These are phyloP conservation scores for Dryocosmus kuriphilus DNA, from an alignment of 2,888 invertebrate genomes.

Conservation along the genomic window DNA sequence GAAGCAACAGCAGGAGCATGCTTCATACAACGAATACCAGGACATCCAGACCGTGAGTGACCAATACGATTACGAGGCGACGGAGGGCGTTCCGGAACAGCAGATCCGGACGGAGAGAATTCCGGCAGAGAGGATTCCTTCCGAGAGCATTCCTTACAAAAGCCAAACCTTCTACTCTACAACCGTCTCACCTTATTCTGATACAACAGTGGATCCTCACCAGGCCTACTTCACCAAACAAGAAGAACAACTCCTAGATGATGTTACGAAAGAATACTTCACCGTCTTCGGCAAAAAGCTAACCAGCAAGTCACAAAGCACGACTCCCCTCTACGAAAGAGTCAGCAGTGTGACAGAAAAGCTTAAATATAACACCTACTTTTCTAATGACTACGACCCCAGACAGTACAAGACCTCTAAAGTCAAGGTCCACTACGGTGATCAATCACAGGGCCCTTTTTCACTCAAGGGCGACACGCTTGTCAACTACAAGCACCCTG, in stretches of 20 bases:
- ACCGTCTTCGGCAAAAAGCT: conserved; percentile 87
- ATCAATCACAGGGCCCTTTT: conserved; percentile 75
- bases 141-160: conserved; percentile 49
- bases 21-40: conserved; percentile 66
- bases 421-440: conserved; percentile 80
- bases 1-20: conserved; percentile 55
- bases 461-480: conserved; percentile 84
- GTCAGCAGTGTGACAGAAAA: conserved; percentile 68
- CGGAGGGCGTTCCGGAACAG: conserved; percentile 49
- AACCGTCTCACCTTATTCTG: conserved; percentile 72
- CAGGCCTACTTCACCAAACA: conserved; percentile 85
- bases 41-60: conserved; percentile 58
- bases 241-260: conserved; percentile 83
- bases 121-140: conserved; percentile 16
- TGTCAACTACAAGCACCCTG: conserved; percentile 85
- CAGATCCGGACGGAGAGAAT: conserved; percentile 44
- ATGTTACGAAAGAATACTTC: conserved; percentile 87
- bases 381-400: conserved; percentile 61
- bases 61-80: conserved; percentile 61
- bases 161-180: conserved; percentile 60
- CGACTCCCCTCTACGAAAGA: conserved; percentile 72
- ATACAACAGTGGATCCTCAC: conserved; percentile 81
- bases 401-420: conserved; percentile 70
- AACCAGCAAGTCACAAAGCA: conserved; percentile 78
- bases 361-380: conserved; percentile 65